phyloP scores from a whole-genome alignment of 2,888 invertebrate genomes.

The Drosophila infuscata region DNA sequence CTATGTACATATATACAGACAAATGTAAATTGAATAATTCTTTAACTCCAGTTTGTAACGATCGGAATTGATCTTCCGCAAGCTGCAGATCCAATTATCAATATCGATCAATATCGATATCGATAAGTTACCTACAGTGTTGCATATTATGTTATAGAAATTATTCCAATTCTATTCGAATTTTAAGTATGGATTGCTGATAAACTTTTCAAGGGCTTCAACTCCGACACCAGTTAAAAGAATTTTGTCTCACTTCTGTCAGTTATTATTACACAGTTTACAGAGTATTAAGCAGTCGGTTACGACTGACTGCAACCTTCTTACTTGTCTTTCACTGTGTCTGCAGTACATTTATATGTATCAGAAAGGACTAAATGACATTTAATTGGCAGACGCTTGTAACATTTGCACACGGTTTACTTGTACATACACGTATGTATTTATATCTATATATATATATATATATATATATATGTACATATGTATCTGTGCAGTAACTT shows the following conservation, averaged over 20 bases:
- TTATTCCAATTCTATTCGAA: not conserved
- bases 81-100: not conserved
- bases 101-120: not conserved
- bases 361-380: conserved; percentile 12
- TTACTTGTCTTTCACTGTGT: not conserved
- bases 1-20: not conserved
- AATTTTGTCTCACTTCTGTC: not conserved
- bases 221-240: not conserved
- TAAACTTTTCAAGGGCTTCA: not conserved
- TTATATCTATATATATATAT: not conserved
- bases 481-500: not conserved
- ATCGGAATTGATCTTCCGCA: not conserved
- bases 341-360: not conserved
- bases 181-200: not conserved
- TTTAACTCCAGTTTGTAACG: not conserved
- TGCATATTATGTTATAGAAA: not conserved
- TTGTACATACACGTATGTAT: not conserved
- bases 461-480: not conserved
- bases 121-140: not conserved
- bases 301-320: too few species aligned
- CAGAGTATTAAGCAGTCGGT: not conserved
- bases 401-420: not conserved
- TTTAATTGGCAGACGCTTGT: conserved; percentile 36
- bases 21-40: not conserved
- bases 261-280: not conserved